phyloP scores from a whole-genome alignment of 2,888 invertebrate species.

The Tortricodes alternella region DNA sequence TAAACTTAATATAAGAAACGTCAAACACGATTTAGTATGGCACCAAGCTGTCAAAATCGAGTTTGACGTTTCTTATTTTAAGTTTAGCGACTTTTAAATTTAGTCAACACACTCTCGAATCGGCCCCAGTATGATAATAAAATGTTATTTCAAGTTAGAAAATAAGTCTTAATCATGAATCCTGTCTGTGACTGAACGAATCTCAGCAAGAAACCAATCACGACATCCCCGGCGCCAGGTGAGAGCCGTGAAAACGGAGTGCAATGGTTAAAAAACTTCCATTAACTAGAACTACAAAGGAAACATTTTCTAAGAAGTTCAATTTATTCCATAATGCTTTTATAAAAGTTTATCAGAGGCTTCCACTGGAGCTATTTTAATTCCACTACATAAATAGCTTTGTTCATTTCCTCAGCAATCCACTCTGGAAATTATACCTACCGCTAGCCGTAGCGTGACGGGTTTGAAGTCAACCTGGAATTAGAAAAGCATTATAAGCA shows the following conservation, averaged over 20 bases:
- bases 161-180: too few species aligned
- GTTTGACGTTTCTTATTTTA: too few species aligned
- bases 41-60: too few species aligned
- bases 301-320: slow-evolving; percentile 28
- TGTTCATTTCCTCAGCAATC: slow-evolving; percentile 50
- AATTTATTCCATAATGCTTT: slow-evolving; percentile 28
- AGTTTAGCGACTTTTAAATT: too few species aligned
- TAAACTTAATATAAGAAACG: too few species aligned
- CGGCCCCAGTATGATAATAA: too few species aligned
- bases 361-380: slow-evolving; percentile 31
- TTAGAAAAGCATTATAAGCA: slow-evolving; percentile 68
- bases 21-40: too few species aligned
- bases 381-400: slow-evolving; percentile 40
- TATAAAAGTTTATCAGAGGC: slow-evolving; percentile 29
- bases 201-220: slow-evolving; percentile 1
- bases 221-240: neutral
- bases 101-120: too few species aligned
- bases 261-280: slow-evolving; percentile 10
- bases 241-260: neutral
- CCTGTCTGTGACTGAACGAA: neutral
- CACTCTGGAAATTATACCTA: slow-evolving; percentile 52
- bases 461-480: slow-evolving; percentile 56
- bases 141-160: too few species aligned
- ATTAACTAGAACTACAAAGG: slow-evolving; percentile 27
- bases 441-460: slow-evolving; percentile 62